Percentiles rank a stretch among this genome's conserved stretches.
Conservation (phyloP, 2,113 vertebrate species). For the Sarotherodon lohbergeri region DNA sequence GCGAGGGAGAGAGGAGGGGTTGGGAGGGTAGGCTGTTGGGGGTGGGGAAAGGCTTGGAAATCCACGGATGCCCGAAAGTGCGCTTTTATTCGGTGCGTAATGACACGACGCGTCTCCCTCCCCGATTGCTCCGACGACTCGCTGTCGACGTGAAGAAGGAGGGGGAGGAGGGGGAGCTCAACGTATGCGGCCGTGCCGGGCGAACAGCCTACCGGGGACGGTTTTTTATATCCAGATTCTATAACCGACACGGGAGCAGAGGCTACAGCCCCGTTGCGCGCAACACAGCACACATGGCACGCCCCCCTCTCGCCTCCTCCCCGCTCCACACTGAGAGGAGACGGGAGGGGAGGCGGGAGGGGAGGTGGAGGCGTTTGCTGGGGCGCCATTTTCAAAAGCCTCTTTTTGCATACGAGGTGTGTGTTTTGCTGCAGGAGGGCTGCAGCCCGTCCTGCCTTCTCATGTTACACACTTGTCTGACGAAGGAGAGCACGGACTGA, state of each 20-base stretch:
- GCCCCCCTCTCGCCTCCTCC: neutral
- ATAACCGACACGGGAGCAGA: constrained; percentile 33
- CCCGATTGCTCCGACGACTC: neutral
- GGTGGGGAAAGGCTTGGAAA: constrained; percentile 12
- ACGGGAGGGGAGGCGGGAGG: neutral
- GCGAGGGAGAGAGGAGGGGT: neutral
- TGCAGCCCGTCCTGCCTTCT: constrained; percentile 39
- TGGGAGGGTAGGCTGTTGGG: neutral
- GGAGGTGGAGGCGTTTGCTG: constrained; percentile 31
- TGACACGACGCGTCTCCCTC: neutral
- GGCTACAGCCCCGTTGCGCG: constrained; percentile 25
- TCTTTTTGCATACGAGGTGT: constrained; percentile 43
- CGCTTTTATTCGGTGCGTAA: constrained; percentile 28
- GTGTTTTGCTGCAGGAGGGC: constrained; percentile 43
- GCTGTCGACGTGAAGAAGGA: neutral
- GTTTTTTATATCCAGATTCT: constrained; percentile 38
- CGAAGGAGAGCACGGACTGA: neutral
- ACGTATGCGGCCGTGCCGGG: constrained; percentile 34
- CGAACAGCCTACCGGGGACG: constrained; percentile 36
- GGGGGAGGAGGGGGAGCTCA: neutral
- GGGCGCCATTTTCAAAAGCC: constrained; percentile 70
- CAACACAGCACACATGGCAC: constrained; percentile 22
- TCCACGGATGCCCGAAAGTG: neutral
- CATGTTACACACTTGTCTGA: constrained; percentile 47
- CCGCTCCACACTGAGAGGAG: constrained; percentile 10